phyloP scores from a whole-genome alignment of 2,797 vertebrate species.

The Synaphobranchus kaupii region DNA sequence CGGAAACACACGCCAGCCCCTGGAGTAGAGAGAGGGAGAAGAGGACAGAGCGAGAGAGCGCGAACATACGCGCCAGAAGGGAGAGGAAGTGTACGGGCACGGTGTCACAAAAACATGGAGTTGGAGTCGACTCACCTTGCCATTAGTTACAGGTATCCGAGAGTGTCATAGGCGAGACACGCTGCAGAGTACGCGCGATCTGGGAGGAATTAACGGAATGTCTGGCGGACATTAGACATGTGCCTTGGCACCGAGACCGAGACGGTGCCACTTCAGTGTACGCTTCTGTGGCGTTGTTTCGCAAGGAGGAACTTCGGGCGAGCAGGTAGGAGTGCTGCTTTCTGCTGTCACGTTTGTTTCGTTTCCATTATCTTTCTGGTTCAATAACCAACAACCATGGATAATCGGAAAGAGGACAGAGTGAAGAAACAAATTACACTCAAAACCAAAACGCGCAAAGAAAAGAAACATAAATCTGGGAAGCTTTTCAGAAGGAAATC shows the following conservation, averaged over 20 bases:
- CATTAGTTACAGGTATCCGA: constrained; percentile 42
- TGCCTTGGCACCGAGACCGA: constrained; percentile 59
- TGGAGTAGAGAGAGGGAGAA: constrained; percentile 26
- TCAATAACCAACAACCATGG: constrained; percentile 61
- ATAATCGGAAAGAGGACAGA: constrained; percentile 65
- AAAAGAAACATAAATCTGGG: constrained; percentile 64
- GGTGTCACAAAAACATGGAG: constrained; percentile 40
- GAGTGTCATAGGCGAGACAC: constrained; percentile 5
- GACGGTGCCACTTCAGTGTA: constrained; percentile 55
- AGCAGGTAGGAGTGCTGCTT: constrained; percentile 64
- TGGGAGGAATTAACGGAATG: constrained; percentile 33
- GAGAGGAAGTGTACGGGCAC: constrained; percentile 58
- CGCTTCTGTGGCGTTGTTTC: constrained; percentile 46
- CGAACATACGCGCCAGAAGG: constrained; percentile 33
- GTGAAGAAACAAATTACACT: constrained; percentile 60
- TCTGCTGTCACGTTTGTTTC: constrained; percentile 41
- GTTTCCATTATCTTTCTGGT: constrained; percentile 32
- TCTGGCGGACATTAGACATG: constrained; percentile 48
- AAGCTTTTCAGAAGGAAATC: constrained; percentile 74
- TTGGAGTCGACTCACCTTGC: constrained; percentile 39
- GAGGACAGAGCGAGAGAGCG: constrained; percentile 30
- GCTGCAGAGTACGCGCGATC: neutral
- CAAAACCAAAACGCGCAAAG: constrained; percentile 65
- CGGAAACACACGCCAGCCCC: constrained; percentile 42
- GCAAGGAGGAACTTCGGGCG: constrained; percentile 59